Percentiles rank a stretch among this genome's conserved stretches.
Conservation (phyloP, 2,113 vertebrate genomes). For the Phalacrocorax pelagicus region DNA sequence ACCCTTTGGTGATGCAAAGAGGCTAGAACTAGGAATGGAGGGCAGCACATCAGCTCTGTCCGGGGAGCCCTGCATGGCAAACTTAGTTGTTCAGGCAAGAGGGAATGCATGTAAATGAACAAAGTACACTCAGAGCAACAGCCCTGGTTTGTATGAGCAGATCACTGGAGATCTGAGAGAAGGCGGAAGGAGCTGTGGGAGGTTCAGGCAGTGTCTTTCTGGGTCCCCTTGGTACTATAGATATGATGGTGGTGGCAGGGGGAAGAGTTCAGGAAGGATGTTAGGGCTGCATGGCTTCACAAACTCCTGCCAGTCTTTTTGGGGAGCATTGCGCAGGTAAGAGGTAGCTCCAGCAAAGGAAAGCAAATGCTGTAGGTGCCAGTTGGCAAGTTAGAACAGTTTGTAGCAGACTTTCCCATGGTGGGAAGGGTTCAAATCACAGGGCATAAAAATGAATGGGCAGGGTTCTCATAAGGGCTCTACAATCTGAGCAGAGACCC, state of each 20-base stretch:
- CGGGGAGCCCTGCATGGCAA: not conserved
- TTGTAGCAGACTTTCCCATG: not conserved
- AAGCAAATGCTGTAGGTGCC: not conserved
- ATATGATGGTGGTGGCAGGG: not conserved
- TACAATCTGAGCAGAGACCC: not conserved
- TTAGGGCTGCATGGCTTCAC: not conserved
- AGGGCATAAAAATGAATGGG: not conserved
- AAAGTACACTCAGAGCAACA: not conserved
- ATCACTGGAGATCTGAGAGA: not conserved
- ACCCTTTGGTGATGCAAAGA: not conserved
- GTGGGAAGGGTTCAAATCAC: not conserved
- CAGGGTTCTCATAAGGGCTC: not conserved
- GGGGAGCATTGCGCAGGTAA: not conserved
- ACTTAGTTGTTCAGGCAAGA: not conserved
- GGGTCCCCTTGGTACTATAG: not conserved
- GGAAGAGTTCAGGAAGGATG: not conserved
- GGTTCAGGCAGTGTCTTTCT: not conserved
- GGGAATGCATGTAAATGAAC: not conserved
- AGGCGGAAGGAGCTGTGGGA: not conserved
- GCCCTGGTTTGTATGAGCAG: not conserved
- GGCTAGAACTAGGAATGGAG: not conserved
- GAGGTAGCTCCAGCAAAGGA: not conserved
- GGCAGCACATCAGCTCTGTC: not conserved
- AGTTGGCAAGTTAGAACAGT: not conserved
- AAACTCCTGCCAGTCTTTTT: not conserved